These are phyloP conservation scores for Macquaria australasica DNA, from an alignment of 2,113 vertebrate genomes.

Conservation along the genomic window DNA sequence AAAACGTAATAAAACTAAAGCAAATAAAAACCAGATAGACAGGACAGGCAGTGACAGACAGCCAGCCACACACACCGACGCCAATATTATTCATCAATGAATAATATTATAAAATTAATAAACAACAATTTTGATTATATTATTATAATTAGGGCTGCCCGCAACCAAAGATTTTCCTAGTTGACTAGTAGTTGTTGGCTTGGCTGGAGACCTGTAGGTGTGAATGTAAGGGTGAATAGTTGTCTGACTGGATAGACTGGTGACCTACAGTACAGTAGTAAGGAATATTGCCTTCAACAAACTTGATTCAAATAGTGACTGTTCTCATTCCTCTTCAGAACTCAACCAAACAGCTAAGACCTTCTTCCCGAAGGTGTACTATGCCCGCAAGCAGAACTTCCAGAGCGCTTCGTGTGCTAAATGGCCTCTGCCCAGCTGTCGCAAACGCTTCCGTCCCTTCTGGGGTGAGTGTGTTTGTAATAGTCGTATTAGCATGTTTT, in stretches of 20 bases:
- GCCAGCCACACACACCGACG: no score
- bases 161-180: no score
- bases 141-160: neutral
- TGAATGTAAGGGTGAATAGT: no score
- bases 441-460: conserved; percentile 57
- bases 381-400: conserved; percentile 72
- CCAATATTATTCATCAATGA: no score
- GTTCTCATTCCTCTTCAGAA: conserved; percentile 66
- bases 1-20: no score
- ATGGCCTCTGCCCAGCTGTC: conserved; percentile 80
- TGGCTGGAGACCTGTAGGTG: no score
- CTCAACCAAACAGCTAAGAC: conserved; percentile 72
- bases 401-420: conserved; percentile 70
- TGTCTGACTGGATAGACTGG: no score
- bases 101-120: no score
- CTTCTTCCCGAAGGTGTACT: conserved; percentile 76
- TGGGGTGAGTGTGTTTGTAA: conserved; percentile 68
- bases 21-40: no score
- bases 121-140: neutral
- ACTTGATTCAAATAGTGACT: neutral
- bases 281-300: neutral
- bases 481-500: neutral
- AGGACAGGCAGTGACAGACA: no score
- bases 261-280: no score
- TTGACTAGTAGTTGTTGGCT: no score